Conservation (phyloP, 2,113 vertebrate species). For the Xiphias gladius region DNA sequence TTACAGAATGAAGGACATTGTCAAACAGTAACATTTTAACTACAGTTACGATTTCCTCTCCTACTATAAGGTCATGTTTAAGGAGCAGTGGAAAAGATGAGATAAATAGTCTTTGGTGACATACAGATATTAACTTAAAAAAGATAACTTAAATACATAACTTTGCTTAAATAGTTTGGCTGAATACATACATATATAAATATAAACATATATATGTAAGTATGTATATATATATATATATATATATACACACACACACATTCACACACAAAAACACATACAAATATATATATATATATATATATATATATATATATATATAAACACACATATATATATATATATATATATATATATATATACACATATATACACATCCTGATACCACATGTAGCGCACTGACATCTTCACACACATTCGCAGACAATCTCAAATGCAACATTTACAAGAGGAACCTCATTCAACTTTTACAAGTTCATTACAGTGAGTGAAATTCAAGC, state of each 20-base stretch:
- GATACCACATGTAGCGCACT: constrained; percentile 46
- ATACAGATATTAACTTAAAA: constrained; percentile 74
- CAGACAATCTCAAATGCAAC: constrained; percentile 64
- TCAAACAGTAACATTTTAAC: constrained; percentile 71
- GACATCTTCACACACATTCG: constrained; percentile 66
- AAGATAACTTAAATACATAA: constrained; percentile 82
- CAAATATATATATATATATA: constrained; percentile 30
- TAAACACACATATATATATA: constrained; percentile 10
- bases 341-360: constrained; percentile 63
- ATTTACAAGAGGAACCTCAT: constrained; percentile 64
- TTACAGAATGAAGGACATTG: constrained; percentile 72
- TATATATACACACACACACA: background rate
- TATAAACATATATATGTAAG: constrained; percentile 17
- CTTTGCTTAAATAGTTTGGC: constrained; percentile 79
- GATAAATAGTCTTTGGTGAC: constrained; percentile 84
- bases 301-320: constrained; percentile 19
- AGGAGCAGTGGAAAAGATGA: constrained; percentile 56
- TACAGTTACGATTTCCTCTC: constrained; percentile 60
- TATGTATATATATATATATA: background rate
- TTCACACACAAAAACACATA: background rate
- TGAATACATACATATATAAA: constrained; percentile 61
- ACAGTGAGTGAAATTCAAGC: constrained; percentile 72
- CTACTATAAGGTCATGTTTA: constrained; percentile 33
- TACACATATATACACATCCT: constrained; percentile 25
- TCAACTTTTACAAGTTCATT: constrained; percentile 59